A percentile compares a stretch with the other conserved stretches of the same genome.
Evolutionary conservation across 2,888 invertebrate genomes (phyloP).

Genomic region (Xestia c-nigrum): DNA sequence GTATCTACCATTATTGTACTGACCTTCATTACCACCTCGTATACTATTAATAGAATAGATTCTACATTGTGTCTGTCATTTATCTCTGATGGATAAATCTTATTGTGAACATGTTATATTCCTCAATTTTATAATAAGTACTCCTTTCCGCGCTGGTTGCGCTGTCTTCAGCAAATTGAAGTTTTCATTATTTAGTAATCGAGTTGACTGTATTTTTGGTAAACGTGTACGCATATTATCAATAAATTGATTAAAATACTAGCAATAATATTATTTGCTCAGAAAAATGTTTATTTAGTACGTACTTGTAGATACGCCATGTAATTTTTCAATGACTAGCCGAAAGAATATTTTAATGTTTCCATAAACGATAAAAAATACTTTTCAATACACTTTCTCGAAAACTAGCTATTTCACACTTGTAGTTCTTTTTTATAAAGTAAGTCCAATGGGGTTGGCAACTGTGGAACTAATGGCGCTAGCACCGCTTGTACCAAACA

Average conservation of each 20-base stretch:
- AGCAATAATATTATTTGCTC: constrained; percentile 21
- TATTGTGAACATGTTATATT: neutral
- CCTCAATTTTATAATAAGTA: constrained; percentile 22
- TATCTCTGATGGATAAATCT: neutral
- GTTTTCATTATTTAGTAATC: constrained; percentile 8
- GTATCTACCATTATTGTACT: neutral
- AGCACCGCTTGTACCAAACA: too few species aligned
- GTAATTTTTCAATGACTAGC: constrained; percentile 9
- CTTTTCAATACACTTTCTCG: neutral
- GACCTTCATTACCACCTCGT: neutral
- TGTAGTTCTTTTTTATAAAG: neutral
- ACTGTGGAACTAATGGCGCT: too few species aligned
- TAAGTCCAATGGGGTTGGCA: too few species aligned
- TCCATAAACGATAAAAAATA: neutral
- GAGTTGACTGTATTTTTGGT: constrained; percentile 17
- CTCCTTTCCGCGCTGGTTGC: constrained; percentile 15
- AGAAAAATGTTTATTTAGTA: constrained; percentile 8
- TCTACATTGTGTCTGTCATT: neutral
- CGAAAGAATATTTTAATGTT: neutral
- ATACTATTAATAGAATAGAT: neutral
- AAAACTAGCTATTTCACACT: neutral
- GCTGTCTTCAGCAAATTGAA: constrained; percentile 10
- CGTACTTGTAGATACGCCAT: neutral
- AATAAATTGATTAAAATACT: constrained; percentile 6
- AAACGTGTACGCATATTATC: constrained; percentile 19